Base-by-base conservation (phyloP, 2,888 invertebrate species). In the Prenolepis imparis region DNA sequence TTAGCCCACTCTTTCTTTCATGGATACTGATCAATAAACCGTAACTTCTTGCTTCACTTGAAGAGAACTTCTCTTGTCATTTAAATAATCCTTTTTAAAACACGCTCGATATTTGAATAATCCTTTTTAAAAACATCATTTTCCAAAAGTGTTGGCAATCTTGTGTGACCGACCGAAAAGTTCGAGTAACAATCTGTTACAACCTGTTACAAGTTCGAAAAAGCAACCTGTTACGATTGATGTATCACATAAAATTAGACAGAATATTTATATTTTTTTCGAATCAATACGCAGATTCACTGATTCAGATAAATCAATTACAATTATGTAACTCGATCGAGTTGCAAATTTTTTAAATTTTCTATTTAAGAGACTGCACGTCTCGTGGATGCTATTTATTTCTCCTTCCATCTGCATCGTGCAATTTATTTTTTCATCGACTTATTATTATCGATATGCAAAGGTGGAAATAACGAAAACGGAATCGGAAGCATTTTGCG, bases 361-460 rank as follows among this genome's bases (percentile, higher is more conserved):
- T 24, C 36, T 67, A 67, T 77, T 77, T 77, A 67, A 57, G 15
- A 0, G 1, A 28, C 0, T 32, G 12, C n/a, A 55, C 44, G 12
- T 28, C n/a, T 28, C 28, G n/a, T n/a, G 28, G 15, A 55, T 55
- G 21, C 4, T 66, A 39, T 8, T 24, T 52, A 52, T 75, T n/a
- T 57, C 24, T 8, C 4, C 32, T 41, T 57, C 15, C n/a, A 24
- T 9, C 28, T 66, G 55, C 39, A 55, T 41, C 67, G 24, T 52
- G 36, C 41, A n/a, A 77, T 67, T 67, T 15, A 67, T 75, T 52
- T 44, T 75, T 67, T 67, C 55, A 4, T 4, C 15, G 64, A 52
- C 66, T 77, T 77, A 28, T 57, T 67, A 77, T 41, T 24, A 15
- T 67, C 21, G 11, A 41, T 66, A 55, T 77, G 52, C 24, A 41